These are phyloP conservation scores for Phyllotreta striolata DNA, from an alignment of 2,888 invertebrate genomes.

Conservation along the genomic window DNA sequence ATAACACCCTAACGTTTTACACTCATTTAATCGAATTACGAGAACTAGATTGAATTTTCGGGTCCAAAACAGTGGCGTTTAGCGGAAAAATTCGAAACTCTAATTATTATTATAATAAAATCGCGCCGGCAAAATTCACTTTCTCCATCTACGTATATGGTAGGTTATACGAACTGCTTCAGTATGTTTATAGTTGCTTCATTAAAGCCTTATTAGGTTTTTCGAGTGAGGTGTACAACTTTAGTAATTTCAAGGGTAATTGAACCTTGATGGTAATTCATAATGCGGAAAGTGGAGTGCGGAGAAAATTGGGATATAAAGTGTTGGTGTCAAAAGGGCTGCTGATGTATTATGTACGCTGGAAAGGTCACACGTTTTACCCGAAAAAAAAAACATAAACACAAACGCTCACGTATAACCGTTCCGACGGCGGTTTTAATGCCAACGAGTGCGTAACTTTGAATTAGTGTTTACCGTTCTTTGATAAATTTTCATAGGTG, in stretches of 20 bases:
- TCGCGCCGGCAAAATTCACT: background rate
- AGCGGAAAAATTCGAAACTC: background rate
- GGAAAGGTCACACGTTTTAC: conserved; percentile 11
- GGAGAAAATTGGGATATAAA: conserved; percentile 27
- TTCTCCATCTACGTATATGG: background rate
- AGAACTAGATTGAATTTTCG: conserved; percentile 29
- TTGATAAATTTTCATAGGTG: conserved; percentile 1
- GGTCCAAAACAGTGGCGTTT: conserved; percentile 1
- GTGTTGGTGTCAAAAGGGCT: conserved; percentile 22
- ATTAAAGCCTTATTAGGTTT: conserved; percentile 43
- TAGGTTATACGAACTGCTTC: background rate
- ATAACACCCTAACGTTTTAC: conserved; percentile 35
- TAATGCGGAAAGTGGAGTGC: conserved; percentile 51
- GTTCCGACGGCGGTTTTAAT: conserved; percentile 9
- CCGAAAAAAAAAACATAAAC: conserved; percentile 11
- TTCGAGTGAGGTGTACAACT: conserved; percentile 50
- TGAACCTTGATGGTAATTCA: conserved; percentile 53
- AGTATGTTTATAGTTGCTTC: conserved; percentile 25
- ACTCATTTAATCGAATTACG: conserved; percentile 39
- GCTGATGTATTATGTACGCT: conserved; percentile 10
- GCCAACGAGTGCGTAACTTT: conserved; percentile 3
- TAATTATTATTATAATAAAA: background rate
- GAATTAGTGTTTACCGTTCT: conserved; percentile 1
- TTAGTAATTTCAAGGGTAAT: conserved; percentile 54
- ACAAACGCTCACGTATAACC: background rate